Evolutionary conservation across 2,888 invertebrate genomes (phyloP).

Genomic region (Drosophila lacicola): DNA sequence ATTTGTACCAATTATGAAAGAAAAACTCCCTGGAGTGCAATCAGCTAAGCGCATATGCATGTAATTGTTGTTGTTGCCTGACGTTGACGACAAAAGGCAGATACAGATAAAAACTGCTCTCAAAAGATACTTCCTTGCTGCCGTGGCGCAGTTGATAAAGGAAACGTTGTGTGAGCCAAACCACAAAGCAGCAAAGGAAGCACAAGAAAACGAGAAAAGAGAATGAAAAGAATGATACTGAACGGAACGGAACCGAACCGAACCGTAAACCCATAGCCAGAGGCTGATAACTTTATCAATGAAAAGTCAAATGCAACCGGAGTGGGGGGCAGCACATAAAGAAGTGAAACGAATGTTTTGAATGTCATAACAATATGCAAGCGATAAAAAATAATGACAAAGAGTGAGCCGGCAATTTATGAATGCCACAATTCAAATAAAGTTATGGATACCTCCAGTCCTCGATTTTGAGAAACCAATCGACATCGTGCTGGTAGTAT

Average conservation of each 20-base stretch:
- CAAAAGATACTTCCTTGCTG: slow-evolving; percentile 64
- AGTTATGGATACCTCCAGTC: slow-evolving; percentile 92
- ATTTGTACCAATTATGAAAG: slow-evolving; percentile 68
- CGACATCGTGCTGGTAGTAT: slow-evolving; percentile 91
- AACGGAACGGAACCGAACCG: slow-evolving; percentile 29
- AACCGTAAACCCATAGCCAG: slow-evolving; percentile 55
- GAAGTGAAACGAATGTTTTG: slow-evolving; percentile 57
- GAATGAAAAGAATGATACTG: slow-evolving; percentile 36
- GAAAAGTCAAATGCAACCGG: slow-evolving; percentile 56
- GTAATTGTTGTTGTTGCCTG: slow-evolving; percentile 6
- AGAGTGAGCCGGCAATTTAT: slow-evolving; percentile 57
- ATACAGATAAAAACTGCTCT: slow-evolving; percentile 56
- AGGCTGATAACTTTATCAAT: slow-evolving; percentile 79
- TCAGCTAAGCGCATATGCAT: slow-evolving; percentile 43
- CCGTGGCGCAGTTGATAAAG: slow-evolving; percentile 68
- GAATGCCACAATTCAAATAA: slow-evolving; percentile 41
- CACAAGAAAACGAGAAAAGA: slow-evolving; percentile 32
- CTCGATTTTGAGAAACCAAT: slow-evolving; percentile 98
- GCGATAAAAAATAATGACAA: slow-evolving; percentile 58
- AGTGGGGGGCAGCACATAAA: slow-evolving; percentile 20
- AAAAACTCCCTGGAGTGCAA: slow-evolving; percentile 71
- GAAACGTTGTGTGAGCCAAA: slow-evolving; percentile 56
- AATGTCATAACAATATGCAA: slow-evolving; percentile 71
- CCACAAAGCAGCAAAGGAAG: slow-evolving; percentile 50
- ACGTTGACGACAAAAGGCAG: slow-evolving; percentile 59